Evolutionary conservation across 2,113 vertebrate species (phyloP), one percentile per base, ranked within the genome.

Genomic region (Numida meleagris): DNA sequence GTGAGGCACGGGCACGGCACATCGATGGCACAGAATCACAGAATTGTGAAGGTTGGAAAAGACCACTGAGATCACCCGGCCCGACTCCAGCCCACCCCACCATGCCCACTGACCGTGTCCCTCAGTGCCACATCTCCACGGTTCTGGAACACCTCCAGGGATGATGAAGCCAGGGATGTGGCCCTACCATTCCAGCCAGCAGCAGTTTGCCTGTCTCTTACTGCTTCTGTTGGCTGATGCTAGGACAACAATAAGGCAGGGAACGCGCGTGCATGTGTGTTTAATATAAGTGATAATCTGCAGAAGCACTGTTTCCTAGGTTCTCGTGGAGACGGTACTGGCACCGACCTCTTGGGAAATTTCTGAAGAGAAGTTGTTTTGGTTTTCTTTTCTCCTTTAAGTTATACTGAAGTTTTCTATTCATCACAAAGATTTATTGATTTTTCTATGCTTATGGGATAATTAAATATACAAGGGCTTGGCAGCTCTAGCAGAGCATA

Each of bases 401-500:
- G 38, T 95, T 93, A 58, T 84, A 95, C 95, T 85, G 76, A 96
- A 95, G 43, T 91, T 80, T 97, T 82, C 89, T 95, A 94, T 97
- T 95, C 83, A 94, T 97, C 86, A 80, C 94, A 67, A 95, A 95
- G 94, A 97, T 97, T 96, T 96, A 93, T 89, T 87, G 92, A 96
- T 97, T 93, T 95, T 94, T 97, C 84, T 88, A 94, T 77, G 90
- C 68, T 40, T 80, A 61, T 65, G 90, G 82, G 94, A 84, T 96
- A 97, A 97, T 94, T 96, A 97, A 97, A 96, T 96, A 96, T 83
- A 94, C 94, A 96, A 95, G 83, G 95, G 95, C 91, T 98, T 97
- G 97, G 96, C 97, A 97, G 97, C 53, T 95, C 76, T 94, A 91
- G 94, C 40, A 86, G 80, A 96, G 88, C 81, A 90, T 86, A 96